Base-by-base conservation (phyloP, 2,797 vertebrate genomes). In the Cheirogaleus major region DNA sequence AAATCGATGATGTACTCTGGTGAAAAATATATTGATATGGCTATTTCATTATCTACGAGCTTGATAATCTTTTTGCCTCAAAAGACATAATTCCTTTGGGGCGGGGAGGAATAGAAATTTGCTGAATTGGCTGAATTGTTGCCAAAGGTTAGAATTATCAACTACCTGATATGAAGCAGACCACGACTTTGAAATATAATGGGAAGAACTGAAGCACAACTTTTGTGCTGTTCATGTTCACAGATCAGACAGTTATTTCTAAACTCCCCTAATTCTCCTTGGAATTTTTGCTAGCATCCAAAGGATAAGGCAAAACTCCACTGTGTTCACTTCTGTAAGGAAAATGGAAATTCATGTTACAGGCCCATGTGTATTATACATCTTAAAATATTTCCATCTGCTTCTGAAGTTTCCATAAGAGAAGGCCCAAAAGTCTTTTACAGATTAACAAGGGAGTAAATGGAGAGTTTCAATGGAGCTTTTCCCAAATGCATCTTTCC, bases 321-420 rank as follows among this genome's bases (percentile, higher is more conserved):
- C 65, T 89, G 95, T 91, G 95, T 96, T 95, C 73, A 35, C 87
- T 98, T 98, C 97, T 97, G 97, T 94, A 45, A 97, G 97, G 98
- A 98, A 98, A 98, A 97, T 98, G 98, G 98, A 98, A 98, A 98
- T 98, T 97, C 97, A 97, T 97, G 96, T 98, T 97, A 96, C 97
- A 97, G 97, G 97, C 97, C 97, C 98, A 95, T 97, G 95, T 97
- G 97, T 97, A 97, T 98, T 98, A 98, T 97, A 97, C 80, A 93
- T 98, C 98, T 98, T 97, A 98, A 98, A 98, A 98, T 98, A 98
- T 98, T 99, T 98, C 98, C 98, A 98, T 98, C 98, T 98, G 98
- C 98, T 98, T 97, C 98, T 95, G 94, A 98, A 98, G 96, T 98
- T 99, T 98, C 99, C 98, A 98, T 97, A 93, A 86, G 78, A 89